Conservation (phyloP, 2,797 vertebrate species). For the Petrocephalus sullivani region DNA sequence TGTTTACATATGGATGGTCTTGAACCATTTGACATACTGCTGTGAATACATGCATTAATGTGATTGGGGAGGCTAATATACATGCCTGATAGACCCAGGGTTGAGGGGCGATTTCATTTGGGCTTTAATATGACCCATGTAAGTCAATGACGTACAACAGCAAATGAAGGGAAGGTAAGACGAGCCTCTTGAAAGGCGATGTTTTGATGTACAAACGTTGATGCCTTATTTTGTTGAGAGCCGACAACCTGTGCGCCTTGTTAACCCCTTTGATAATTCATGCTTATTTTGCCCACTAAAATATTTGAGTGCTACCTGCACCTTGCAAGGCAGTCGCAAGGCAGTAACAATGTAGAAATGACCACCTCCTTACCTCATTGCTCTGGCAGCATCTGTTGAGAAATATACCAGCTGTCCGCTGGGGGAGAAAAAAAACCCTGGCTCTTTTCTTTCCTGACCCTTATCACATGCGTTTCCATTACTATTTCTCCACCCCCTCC, state of each 20-base stretch:
- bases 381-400: not conserved
- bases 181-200: not conserved
- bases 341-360: not conserved
- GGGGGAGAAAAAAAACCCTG: not conserved
- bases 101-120: not conserved
- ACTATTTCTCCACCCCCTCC: not conserved
- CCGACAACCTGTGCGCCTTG: not conserved
- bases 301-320: not conserved
- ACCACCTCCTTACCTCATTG: not conserved
- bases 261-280: not conserved
- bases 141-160: not conserved
- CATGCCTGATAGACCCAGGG: not conserved
- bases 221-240: not conserved
- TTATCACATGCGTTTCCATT: not conserved
- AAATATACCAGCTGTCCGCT: not conserved
- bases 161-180: not conserved
- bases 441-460: not conserved
- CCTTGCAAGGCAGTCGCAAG: not conserved
- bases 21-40: not conserved
- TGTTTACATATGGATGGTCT: not conserved
- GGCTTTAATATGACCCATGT: not conserved
- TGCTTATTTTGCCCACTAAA: not conserved
- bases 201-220: not conserved
- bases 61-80: not conserved
- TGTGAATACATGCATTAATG: conserved; percentile 1